phyloP scores from a whole-genome alignment of 2,113 vertebrate genomes.

The Micronisus gabar region DNA sequence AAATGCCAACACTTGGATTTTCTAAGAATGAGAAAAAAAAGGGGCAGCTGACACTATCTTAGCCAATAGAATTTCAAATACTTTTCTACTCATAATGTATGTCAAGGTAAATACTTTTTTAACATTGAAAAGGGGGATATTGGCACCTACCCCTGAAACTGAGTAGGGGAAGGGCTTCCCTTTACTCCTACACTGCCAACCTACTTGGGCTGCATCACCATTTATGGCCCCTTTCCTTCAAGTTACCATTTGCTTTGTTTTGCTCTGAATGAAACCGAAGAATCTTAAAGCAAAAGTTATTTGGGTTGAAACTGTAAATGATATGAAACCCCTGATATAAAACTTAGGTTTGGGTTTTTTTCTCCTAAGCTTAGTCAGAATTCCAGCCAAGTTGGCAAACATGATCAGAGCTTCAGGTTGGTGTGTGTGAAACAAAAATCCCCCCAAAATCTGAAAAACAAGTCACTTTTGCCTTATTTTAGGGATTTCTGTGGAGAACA shows the following conservation, averaged over 20 bases:
- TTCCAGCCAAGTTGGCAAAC: neutral
- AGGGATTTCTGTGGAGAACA: neutral
- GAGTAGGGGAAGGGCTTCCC: neutral
- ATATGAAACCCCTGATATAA: neutral
- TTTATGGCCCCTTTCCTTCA: neutral
- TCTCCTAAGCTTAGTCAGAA: neutral
- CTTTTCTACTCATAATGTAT: neutral
- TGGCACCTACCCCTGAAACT: neutral
- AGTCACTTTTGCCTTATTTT: neutral
- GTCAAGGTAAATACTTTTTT: neutral
- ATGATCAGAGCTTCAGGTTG: neutral
- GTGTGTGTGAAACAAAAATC: neutral
- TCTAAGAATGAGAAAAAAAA: neutral
- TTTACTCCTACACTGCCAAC: neutral
- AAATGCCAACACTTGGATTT: neutral
- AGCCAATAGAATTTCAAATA: neutral
- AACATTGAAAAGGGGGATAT: neutral
- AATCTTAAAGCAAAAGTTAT: neutral
- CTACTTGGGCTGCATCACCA: neutral
- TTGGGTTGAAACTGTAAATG: neutral
- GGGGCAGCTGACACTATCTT: neutral
- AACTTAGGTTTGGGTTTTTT: neutral
- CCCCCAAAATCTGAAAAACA: neutral
- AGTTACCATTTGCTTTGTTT: neutral
- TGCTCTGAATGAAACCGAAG: neutral